Base-by-base conservation (phyloP, 2,888 invertebrate genomes). In the Tiliacea aurago region DNA sequence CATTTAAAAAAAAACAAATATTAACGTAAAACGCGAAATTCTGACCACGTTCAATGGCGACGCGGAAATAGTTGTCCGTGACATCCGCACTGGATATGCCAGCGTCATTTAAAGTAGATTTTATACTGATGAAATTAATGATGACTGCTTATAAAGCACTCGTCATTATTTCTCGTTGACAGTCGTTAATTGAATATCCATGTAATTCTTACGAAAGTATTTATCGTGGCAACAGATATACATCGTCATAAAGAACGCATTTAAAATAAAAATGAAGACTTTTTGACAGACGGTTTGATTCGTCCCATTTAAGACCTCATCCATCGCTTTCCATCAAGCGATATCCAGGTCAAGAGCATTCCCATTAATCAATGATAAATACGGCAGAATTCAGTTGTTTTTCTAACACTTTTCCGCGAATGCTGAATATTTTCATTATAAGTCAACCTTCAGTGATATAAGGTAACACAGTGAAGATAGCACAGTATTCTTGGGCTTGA, bases 21-120 rank as follows among this genome's bases (percentile, higher is more conserved):
- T 41, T 18, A 1, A 53, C n/a, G 7, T 56, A 70, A 78, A 74
- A 49, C 58, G 23, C n/a, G 13, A 71, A 69, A 86, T 86, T 83
- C 78, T n/a, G 49, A 51, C 47, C 85, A 80, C 86, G 84, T 73
- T 56, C 20, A 41, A 55, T 58, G 80, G 78, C 73, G 67, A 76
- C 72, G 78, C 81, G 84, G 87, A 86, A 83, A 77, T 75, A 64
- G 53, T 66, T 53, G 45, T 80, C 88, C 88, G 84, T 87, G 87
- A 87, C 84, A 85, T 89, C 90, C 89, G 82, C 72, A 65, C 71
- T 77, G 70, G 41, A 64, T 65, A 69, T 73, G 61, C 59, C 63
- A 70, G 33, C 61, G 47, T 76, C 76, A 75, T 70, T 70, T 74
- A 61, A 78, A 78, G 6, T 43, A 58, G 58, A 70, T 58, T 71